phyloP scores from a whole-genome alignment of 2,888 invertebrate species.

The Homarus gammarus region DNA sequence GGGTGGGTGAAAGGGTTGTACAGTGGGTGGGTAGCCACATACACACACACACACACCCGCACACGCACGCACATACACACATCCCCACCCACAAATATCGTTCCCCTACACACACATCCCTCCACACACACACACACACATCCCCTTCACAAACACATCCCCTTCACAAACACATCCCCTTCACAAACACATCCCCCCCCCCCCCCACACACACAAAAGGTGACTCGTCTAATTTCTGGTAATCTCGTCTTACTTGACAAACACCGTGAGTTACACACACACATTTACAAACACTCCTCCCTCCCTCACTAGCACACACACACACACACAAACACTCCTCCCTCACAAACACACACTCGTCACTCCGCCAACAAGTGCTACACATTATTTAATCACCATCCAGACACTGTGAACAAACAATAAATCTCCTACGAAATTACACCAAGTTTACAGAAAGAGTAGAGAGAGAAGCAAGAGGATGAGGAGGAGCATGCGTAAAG shows the following conservation, averaged over 20 bases:
- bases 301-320: too few species aligned
- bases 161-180: not conserved
- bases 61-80: not conserved
- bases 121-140: not conserved
- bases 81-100: not conserved
- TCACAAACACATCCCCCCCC: too few species aligned
- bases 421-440: not conserved
- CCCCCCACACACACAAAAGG: not conserved
- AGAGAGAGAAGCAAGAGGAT: too few species aligned
- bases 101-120: not conserved
- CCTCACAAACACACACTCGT: not conserved
- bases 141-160: not conserved
- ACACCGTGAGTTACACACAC: not conserved
- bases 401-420: conserved; percentile 1
- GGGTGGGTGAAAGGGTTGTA: not conserved
- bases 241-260: not conserved
- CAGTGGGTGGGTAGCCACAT: not conserved
- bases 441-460: not conserved
- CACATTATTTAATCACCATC: conserved; percentile 5
- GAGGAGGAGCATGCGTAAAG: too few species aligned
- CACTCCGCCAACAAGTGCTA: not conserved
- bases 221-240: not conserved
- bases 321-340: too few species aligned
- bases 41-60: not conserved
- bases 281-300: not conserved